Evolutionary conservation across 2,888 invertebrate genomes (phyloP).

Genomic region (Beris morrisii): DNA sequence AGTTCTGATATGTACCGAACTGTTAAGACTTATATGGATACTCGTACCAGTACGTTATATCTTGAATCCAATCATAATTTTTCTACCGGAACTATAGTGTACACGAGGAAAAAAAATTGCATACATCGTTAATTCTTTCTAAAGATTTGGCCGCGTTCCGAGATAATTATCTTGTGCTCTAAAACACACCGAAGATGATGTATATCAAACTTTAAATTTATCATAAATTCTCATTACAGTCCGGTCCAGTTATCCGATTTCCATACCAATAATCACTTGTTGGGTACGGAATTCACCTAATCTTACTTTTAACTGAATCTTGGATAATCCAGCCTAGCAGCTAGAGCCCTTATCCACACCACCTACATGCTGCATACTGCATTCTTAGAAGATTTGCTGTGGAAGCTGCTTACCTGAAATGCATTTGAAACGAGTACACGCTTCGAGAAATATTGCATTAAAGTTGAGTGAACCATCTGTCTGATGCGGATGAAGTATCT

Average conservation of each 20-base stretch:
- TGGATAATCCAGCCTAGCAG: too few relatives aligned
- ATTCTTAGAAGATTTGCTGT: too few relatives aligned
- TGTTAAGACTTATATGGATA: neutral
- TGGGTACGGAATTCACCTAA: neutral
- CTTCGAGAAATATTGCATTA: too few relatives aligned
- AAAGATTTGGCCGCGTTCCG: conserved; percentile 4
- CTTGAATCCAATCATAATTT: conserved; percentile 1
- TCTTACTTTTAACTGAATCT: too few relatives aligned
- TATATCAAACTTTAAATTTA: conserved; percentile 1
- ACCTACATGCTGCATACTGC: too few relatives aligned
- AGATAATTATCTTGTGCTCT: neutral
- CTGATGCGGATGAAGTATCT: too few relatives aligned
- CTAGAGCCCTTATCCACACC: too few relatives aligned
- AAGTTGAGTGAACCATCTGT: too few relatives aligned
- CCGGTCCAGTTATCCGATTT: conserved; percentile 24
- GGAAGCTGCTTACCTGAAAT: too few relatives aligned
- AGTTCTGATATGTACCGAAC: neutral
- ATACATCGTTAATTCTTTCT: conserved; percentile 5
- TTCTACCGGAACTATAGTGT: conserved; percentile 12
- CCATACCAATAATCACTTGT: conserved; percentile 11
- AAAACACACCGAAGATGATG: neutral
- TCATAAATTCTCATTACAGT: conserved; percentile 10
- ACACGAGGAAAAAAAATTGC: neutral
- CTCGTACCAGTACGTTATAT: too few relatives aligned
- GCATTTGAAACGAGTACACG: too few relatives aligned